Percentiles rank a stretch among this genome's conserved stretches.
These are phyloP conservation scores for Ctenoplectra terminalis DNA, from an alignment of 1,140 invertebrate genomes.

Conservation along the genomic window DNA sequence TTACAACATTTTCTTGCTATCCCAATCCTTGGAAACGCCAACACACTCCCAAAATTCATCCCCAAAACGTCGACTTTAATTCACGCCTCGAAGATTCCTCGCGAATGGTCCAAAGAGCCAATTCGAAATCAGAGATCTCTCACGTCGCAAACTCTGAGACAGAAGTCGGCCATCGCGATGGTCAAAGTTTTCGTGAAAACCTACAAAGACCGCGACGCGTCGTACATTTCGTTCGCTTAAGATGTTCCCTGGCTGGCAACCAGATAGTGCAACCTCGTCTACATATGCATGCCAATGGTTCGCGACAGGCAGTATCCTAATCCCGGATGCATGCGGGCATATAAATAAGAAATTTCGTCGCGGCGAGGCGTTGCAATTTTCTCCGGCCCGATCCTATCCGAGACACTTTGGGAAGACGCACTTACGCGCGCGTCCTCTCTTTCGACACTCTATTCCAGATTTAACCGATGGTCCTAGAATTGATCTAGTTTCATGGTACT, in stretches of 20 bases:
- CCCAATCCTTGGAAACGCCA: background rate
- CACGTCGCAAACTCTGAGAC: background rate
- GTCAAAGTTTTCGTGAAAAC: slow-evolving; percentile 4
- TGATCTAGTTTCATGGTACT: background rate
- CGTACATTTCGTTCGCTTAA: background rate
- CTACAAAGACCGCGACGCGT: background rate
- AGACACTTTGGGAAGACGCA: background rate
- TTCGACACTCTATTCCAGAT: slow-evolving; percentile 34
- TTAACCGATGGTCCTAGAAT: slow-evolving; percentile 1
- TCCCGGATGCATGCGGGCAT: slow-evolving; percentile 34
- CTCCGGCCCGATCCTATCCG: slow-evolving; percentile 15
- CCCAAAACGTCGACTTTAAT: background rate
- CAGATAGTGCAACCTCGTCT: background rate
- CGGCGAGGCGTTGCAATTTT: slow-evolving; percentile 17
- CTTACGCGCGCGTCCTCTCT: slow-evolving; percentile 22
- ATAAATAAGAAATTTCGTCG: slow-evolving; percentile 52
- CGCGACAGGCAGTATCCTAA: slow-evolving; percentile 26
- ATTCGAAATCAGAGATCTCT: background rate
- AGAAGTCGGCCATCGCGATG: slow-evolving; percentile 5
- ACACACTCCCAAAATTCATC: background rate
- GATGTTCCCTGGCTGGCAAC: background rate
- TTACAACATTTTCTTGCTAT: too few relatives aligned
- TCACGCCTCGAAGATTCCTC: background rate
- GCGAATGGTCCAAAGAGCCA: background rate
- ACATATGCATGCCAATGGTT: background rate